Conservation (phyloP, 1,140 invertebrate genomes). For the Gonioctena quinquepunctata region DNA sequence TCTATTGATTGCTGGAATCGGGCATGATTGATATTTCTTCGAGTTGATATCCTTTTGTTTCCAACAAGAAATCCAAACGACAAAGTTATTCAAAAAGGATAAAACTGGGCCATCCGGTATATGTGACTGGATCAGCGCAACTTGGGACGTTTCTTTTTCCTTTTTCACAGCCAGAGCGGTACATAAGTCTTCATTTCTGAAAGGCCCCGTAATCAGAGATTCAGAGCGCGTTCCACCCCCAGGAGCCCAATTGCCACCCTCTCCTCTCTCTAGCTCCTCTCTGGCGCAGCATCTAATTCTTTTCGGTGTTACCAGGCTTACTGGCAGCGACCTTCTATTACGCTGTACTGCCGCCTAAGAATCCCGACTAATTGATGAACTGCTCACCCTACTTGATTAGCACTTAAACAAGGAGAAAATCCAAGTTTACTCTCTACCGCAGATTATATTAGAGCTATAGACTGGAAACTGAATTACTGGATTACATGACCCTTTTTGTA, state of each 20-base stretch:
- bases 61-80: too few relatives aligned
- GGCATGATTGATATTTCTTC: too few relatives aligned
- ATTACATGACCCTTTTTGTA: conserved; percentile 21
- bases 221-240: conserved; percentile 22
- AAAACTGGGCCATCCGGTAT: too few relatives aligned
- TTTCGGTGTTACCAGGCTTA: conserved; percentile 22
- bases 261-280: not conserved
- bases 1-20: too few relatives aligned
- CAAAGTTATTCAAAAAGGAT: too few relatives aligned
- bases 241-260: conserved; percentile 25
- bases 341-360: conserved; percentile 29
- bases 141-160: not conserved
- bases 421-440: conserved; percentile 20
- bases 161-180: not conserved
- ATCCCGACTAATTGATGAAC: conserved; percentile 41
- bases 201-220: conserved; percentile 21
- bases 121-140: not conserved
- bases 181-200: conserved; percentile 35
- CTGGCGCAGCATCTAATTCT: conserved; percentile 17
- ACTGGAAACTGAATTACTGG: conserved; percentile 10
- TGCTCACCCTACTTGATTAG: conserved; percentile 35
- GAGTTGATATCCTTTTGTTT: too few relatives aligned
- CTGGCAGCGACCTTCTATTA: conserved; percentile 27
- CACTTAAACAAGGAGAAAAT: conserved; percentile 35
- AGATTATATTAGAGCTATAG: conserved; percentile 16